Percentiles rank a stretch among this genome's conserved stretches.
Evolutionary conservation across 2,113 vertebrate species (phyloP).

Genomic region (Oostethus manadensis): DNA sequence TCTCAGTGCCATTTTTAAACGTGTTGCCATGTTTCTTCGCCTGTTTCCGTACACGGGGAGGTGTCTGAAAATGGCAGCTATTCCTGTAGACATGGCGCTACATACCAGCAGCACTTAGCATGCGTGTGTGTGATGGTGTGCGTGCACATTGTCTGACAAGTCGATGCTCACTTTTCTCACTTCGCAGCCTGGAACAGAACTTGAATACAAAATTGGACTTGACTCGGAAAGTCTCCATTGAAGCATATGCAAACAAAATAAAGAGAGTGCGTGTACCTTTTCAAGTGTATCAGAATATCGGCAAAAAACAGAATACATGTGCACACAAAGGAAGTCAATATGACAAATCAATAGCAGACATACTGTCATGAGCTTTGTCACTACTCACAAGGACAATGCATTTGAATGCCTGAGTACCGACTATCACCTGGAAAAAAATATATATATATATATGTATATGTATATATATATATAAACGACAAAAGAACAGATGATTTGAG

Average conservation of each 20-base stretch:
- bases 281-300: constrained; percentile 49
- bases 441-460: no score
- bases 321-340: background rate
- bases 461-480: no score
- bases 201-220: constrained; percentile 26
- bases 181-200: constrained; percentile 11
- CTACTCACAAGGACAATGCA: constrained; percentile 22
- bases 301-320: constrained; percentile 2
- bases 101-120: constrained; percentile 12
- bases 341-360: constrained; percentile 13
- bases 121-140: constrained; percentile 9
- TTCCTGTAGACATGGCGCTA: constrained; percentile 20
- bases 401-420: constrained; percentile 37
- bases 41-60: background rate
- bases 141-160: constrained; percentile 28
- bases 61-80: constrained; percentile 14
- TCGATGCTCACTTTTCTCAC: constrained; percentile 27
- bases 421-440: constrained; percentile 3
- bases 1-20: background rate
- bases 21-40: background rate
- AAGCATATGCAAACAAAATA: constrained; percentile 29
- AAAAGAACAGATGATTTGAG: constrained; percentile 5
- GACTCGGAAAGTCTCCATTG: constrained; percentile 27
- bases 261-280: constrained; percentile 6
- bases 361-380: constrained; percentile 31